These are phyloP conservation scores for Acinonyx jubatus DNA, from an alignment of 2,113 vertebrate genomes.

Conservation along the genomic window DNA sequence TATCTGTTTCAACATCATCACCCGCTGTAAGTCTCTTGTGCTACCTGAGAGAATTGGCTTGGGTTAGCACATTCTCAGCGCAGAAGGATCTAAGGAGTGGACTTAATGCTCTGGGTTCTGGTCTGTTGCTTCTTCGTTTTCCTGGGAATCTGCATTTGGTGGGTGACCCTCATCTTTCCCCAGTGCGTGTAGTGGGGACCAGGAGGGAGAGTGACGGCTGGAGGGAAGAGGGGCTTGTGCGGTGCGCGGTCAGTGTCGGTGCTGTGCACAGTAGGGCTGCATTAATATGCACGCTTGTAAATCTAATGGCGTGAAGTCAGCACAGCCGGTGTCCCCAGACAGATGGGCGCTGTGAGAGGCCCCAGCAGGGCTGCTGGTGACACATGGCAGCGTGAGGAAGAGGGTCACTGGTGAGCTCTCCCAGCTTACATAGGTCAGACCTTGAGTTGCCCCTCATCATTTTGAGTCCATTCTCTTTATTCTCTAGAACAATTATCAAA, in stretches of 20 bases:
- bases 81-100: background rate
- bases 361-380: background rate
- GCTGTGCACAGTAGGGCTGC: fast-evolving
- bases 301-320: background rate
- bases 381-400: too few species aligned
- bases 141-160: background rate
- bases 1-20: fast-evolving
- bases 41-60: background rate
- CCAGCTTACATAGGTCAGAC: background rate
- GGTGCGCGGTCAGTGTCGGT: background rate
- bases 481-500: background rate
- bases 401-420: background rate
- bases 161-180: too few species aligned
- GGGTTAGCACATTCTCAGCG: background rate
- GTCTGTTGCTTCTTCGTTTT: background rate
- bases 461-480: background rate
- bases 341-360: background rate
- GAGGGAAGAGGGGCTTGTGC: fast-evolving
- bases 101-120: background rate
- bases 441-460: too few species aligned
- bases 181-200: background rate
- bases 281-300: background rate
- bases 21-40: background rate
- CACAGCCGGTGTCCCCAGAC: background rate
- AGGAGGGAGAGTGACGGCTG: background rate